Evolutionary conservation across 1,140 invertebrate genomes (phyloP).

Genomic region (Heliothis subflexa): DNA sequence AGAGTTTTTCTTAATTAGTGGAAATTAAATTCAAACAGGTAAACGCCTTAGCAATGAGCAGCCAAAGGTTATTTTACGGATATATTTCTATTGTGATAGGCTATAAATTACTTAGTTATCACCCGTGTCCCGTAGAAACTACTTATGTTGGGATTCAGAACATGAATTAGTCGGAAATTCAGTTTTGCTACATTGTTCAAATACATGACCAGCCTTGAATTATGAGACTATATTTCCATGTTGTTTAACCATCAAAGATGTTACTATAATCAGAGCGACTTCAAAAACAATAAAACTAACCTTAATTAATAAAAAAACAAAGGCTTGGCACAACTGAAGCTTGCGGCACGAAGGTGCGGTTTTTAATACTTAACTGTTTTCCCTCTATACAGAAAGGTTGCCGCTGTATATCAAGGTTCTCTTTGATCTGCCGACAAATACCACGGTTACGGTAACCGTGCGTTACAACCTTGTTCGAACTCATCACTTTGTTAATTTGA

Average conservation of each 20-base stretch:
- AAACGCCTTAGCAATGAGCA: too few species aligned
- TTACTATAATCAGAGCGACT: background rate
- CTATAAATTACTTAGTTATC: too few species aligned
- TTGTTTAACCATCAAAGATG: background rate
- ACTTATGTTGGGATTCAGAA: too few species aligned
- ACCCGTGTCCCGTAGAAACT: too few species aligned
- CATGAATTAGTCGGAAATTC: too few species aligned
- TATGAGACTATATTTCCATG: too few species aligned
- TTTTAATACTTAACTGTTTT: conserved; percentile 30
- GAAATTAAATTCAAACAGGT: too few species aligned
- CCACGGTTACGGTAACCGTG: conserved; percentile 20
- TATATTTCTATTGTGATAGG: too few species aligned
- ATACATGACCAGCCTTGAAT: too few species aligned
- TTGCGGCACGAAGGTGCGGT: conserved; percentile 10
- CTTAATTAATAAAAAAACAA: conserved; percentile 22
- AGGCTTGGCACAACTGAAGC: background rate
- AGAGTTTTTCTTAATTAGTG: too few species aligned
- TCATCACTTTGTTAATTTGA: background rate
- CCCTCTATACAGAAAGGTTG: conserved; percentile 17
- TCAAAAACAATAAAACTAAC: background rate
- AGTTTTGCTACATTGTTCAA: too few species aligned
- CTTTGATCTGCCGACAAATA: conserved; percentile 44
- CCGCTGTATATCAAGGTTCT: conserved; percentile 27
- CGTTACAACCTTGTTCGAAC: background rate
- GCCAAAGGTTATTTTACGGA: too few species aligned